A percentile compares a stretch with the other conserved stretches of the same genome.
phyloP scores from a whole-genome alignment of 2,797 vertebrate species.

The Hoplostethus mediterraneus region DNA sequence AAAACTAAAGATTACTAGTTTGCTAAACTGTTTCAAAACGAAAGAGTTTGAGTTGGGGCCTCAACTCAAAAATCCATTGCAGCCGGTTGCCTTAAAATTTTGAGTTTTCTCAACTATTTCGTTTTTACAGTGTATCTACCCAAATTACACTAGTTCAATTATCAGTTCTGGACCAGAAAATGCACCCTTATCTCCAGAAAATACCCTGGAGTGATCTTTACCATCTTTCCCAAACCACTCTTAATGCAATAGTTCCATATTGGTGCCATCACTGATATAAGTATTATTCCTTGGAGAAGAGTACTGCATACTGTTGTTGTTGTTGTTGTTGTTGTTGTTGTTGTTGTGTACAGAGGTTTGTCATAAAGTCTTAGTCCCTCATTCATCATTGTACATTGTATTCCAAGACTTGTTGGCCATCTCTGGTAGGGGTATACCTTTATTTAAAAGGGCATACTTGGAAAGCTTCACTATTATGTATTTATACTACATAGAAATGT shows the following conservation, averaged over 20 bases:
- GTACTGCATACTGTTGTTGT: too few relatives aligned
- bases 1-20: too few relatives aligned
- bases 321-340: background rate
- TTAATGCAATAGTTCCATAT: background rate
- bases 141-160: slow-evolving; percentile 55
- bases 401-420: slow-evolving; percentile 25
- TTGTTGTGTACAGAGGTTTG: background rate
- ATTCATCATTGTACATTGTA: slow-evolving; percentile 46
- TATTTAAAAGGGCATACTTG: slow-evolving; percentile 33
- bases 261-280: background rate
- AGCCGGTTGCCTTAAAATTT: too few relatives aligned
- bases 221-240: too few relatives aligned
- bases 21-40: too few relatives aligned
- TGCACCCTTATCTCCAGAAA: slow-evolving; percentile 53
- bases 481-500: slow-evolving; percentile 30
- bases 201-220: slow-evolving; percentile 43
- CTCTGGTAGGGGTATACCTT: slow-evolving; percentile 38
- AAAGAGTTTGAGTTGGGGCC: too few relatives aligned
- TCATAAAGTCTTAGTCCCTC: slow-evolving; percentile 23
- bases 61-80: too few relatives aligned
- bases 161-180: slow-evolving; percentile 47
- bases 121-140: background rate
- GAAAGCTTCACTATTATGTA: slow-evolving; percentile 20
- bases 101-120: too few relatives aligned
- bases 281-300: too few relatives aligned